Percentiles rank a stretch among this genome's conserved stretches.
phyloP scores from a whole-genome alignment of 2,113 vertebrate species.

The Syngnathus typhle region DNA sequence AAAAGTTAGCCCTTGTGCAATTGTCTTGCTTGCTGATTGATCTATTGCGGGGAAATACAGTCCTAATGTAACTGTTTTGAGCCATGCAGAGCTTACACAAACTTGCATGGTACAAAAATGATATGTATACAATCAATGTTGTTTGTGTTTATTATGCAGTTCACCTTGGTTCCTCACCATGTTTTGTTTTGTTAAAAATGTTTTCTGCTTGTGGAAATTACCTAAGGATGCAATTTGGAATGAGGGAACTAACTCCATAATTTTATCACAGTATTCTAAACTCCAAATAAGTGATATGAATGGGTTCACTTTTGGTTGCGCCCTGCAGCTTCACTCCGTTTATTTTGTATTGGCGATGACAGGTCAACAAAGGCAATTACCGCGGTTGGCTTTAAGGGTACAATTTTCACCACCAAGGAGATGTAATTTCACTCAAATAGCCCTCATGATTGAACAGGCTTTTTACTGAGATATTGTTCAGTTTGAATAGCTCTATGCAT shows the following conservation, averaged over 20 bases:
- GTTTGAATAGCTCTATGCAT: conserved; percentile 33
- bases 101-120: no score
- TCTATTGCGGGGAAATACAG: no score
- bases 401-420: conserved; percentile 26
- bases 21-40: background rate
- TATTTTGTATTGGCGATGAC: conserved; percentile 28
- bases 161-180: background rate
- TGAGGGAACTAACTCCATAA: background rate
- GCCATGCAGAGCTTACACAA: background rate
- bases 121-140: background rate
- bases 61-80: background rate
- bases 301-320: conserved; percentile 27
- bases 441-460: conserved; percentile 23
- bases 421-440: conserved; percentile 32
- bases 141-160: background rate
- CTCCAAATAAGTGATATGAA: conserved; percentile 22
- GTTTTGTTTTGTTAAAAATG: background rate
- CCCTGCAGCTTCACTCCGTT: conserved; percentile 33
- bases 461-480: conserved; percentile 23
- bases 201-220: conserved; percentile 2
- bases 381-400: conserved; percentile 8
- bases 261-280: conserved; percentile 3
- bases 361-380: conserved; percentile 52
- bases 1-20: background rate
- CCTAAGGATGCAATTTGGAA: conserved; percentile 4